A percentile compares a stretch with the other conserved stretches of the same genome.
Evolutionary conservation across 2,113 vertebrate genomes (phyloP).

Genomic region (Athene noctua): DNA sequence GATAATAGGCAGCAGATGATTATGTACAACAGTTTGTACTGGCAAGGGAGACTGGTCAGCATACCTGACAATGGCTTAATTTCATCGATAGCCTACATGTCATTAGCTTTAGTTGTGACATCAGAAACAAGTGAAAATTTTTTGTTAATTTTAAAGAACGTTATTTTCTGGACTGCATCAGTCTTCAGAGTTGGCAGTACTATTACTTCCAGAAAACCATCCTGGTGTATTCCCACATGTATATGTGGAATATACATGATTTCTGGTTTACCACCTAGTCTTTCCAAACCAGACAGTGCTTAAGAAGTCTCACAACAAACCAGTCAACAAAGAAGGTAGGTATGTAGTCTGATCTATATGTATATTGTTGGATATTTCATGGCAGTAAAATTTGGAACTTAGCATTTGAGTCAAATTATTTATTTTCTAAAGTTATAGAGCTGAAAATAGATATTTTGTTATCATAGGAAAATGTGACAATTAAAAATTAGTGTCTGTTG

Average conservation of each 20-base stretch:
- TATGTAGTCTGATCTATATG: background rate
- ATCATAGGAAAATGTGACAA: background rate
- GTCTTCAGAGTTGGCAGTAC: background rate
- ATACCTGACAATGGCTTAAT: background rate
- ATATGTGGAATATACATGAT: background rate
- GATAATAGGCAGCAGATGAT: background rate
- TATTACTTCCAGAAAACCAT: background rate
- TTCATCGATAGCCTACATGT: background rate
- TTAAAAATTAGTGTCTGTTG: background rate
- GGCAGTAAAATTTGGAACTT: background rate
- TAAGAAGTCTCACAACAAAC: background rate
- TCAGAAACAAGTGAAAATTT: background rate
- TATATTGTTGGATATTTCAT: background rate
- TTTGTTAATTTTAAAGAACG: background rate
- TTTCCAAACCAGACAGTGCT: background rate
- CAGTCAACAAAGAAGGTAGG: background rate
- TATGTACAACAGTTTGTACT: background rate
- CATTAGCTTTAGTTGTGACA: background rate
- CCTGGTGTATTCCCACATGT: background rate
- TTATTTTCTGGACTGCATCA: background rate
- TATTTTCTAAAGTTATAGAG: background rate
- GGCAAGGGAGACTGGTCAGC: background rate
- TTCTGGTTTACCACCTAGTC: background rate
- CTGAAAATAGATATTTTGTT: background rate
- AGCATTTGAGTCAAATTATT: background rate